Evolutionary conservation across 1,140 invertebrate species (phyloP), one percentile per base, ranked within the genome.

Genomic region (Sinonovacula constricta): DNA sequence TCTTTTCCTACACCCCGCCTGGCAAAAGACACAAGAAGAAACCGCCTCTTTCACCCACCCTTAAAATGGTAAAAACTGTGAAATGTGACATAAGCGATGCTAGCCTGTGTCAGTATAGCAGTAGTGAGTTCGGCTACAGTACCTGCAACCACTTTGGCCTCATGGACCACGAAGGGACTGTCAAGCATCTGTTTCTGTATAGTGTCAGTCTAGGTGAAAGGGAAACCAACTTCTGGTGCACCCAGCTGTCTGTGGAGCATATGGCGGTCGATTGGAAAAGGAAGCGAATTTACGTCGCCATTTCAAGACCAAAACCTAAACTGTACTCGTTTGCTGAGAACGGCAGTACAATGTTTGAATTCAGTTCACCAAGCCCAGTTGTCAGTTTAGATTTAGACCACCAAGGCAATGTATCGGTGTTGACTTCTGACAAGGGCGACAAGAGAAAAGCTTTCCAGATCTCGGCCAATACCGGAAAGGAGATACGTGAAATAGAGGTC

Each of bases 21-120:
- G 28, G 59, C n/a, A 66, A 66, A 33, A 22, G 34, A 14, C 7
- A 18, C 7, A 76, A 76, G 30, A 76, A 76, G 53, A 66, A 59
- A 31, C 72, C 72, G 15, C n/a, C n/a, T n/a, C n/a, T n/a, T n/a
- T n/a, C n/a, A n/a, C 5, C 65, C 33, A 49, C n/a, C 5, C 31
- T 76, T 49, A 34, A 30, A n/a, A 34, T 76, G n/a, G 62, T 65
- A 14, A 59, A 76, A 26, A 76, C 62, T 12, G 34, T 76, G 2
- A 76, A 76, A 76, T 76, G 72, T 39, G 72, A 76, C 15, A 76
- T 76, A 18, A 24, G 63, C 24, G 63, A 67, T 24, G 24, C 63
- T 30, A 53, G 66, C 4, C 30, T 76, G 2, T 26, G 51, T 15
- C 66, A 45, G 65, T 76, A 76, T 24, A 76, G 56, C 33, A 76